Evolutionary conservation across 2,797 vertebrate species (phyloP).

Genomic region (Phylloscopus collybita): DNA sequence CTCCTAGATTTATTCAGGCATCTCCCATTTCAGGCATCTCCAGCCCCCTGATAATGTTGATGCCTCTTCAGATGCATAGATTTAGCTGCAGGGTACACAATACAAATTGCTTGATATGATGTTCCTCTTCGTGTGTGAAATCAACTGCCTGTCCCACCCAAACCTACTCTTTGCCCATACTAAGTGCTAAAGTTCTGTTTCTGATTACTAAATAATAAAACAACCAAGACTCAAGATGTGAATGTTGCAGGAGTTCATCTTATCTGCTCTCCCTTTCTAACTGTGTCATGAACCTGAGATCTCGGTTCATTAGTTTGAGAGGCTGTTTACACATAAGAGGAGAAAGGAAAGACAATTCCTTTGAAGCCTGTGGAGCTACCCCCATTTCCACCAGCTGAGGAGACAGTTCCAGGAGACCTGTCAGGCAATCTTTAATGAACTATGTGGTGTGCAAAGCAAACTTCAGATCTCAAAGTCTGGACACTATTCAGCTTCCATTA

Average conservation of each 20-base stretch:
- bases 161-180: neutral
- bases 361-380: neutral
- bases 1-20: neutral
- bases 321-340: neutral
- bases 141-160: neutral
- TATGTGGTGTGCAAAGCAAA: neutral
- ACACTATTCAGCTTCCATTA: neutral
- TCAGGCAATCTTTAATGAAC: neutral
- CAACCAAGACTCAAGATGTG: neutral
- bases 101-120: neutral
- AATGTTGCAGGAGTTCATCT: neutral
- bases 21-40: neutral
- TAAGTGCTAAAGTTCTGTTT: neutral
- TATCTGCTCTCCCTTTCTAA: neutral
- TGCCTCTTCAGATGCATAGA: neutral
- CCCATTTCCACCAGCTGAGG: neutral
- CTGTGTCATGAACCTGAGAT: neutral
- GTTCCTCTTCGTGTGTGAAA: neutral
- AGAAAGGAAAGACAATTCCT: neutral
- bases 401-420: neutral
- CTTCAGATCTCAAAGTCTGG: neutral
- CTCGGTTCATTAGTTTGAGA: constrained; percentile 21
- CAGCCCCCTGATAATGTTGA: neutral
- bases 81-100: neutral
- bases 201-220: neutral